These are phyloP conservation scores for Caenorhabditis elegans DNA, from an alignment of 1,140 invertebrate genomes.

Conservation along the genomic window DNA sequence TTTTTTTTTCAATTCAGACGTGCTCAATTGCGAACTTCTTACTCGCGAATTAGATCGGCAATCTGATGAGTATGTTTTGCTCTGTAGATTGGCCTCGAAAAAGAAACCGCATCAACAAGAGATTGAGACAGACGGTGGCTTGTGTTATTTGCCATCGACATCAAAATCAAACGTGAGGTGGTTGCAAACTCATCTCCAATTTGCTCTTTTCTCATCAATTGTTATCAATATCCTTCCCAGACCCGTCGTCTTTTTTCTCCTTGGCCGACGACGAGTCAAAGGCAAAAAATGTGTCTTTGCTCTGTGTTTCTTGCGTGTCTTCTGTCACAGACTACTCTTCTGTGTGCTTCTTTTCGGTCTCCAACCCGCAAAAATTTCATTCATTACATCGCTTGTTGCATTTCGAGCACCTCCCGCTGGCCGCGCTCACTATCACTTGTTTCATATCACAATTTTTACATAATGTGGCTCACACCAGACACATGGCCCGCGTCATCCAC, in stretches of 20 bases:
- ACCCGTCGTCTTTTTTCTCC: neutral
- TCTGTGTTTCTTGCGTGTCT: slow-evolving; percentile 14
- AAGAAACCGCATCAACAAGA: slow-evolving; percentile 22
- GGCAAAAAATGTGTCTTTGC: slow-evolving; percentile 16
- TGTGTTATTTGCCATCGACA: slow-evolving; percentile 27
- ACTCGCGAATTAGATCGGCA: neutral
- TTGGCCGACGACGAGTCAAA: neutral
- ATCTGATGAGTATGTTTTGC: slow-evolving; percentile 1
- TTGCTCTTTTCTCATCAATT: slow-evolving; percentile 32
- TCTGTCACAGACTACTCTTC: neutral
- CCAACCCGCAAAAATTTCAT: slow-evolving; percentile 27
- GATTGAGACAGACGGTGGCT: neutral
- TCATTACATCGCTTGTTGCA: slow-evolving; percentile 33
- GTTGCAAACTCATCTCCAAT: slow-evolving; percentile 28
- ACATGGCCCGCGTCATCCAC: neutral
- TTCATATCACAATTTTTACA: slow-evolving; percentile 31
- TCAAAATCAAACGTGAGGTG: slow-evolving; percentile 19
- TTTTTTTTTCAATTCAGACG: too few relatives aligned
- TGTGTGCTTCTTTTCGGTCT: slow-evolving; percentile 19
- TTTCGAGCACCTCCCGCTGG: slow-evolving; percentile 18
- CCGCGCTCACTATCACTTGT: slow-evolving; percentile 24
- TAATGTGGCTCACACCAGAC: slow-evolving; percentile 14
- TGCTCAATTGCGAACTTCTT: neutral
- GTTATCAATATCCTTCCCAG: slow-evolving; percentile 29
- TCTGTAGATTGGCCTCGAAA: too few relatives aligned